Evolutionary conservation across 53 echinoderm and acorn worm genomes (phyloP).

Genomic region (Luidia sarsii): DNA sequence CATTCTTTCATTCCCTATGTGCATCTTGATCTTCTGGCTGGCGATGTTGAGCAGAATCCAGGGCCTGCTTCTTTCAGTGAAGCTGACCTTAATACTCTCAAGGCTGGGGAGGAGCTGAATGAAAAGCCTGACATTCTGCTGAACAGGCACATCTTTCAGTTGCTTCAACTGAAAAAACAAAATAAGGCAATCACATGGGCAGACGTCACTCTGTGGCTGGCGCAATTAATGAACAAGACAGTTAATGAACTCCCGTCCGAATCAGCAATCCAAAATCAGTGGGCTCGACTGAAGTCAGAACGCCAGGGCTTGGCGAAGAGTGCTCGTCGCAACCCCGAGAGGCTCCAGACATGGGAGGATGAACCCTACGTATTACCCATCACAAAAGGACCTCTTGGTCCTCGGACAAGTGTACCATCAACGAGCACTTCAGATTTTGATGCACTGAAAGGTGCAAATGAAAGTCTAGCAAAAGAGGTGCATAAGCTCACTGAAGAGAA

Average conservation of each 20-base stretch:
- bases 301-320: neutral
- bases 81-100: neutral
- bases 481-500: neutral
- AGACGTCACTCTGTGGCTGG: neutral
- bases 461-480: neutral
- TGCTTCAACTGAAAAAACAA: constrained; percentile 1
- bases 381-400: neutral
- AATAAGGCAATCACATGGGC: constrained; percentile 1
- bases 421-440: neutral
- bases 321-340: neutral
- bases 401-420: neutral
- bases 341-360: neutral
- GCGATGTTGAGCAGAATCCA: neutral
- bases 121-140: neutral
- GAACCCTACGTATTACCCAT: neutral
- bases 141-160: constrained; percentile 6
- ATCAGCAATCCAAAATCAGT: neutral
- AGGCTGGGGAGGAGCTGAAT: neutral
- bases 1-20: neutral
- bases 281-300: neutral
- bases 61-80: neutral
- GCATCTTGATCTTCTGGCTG: neutral
- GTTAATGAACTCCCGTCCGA: neutral
- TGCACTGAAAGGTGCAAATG: neutral
- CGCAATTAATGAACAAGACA: neutral